These are phyloP conservation scores for Urophycis tenuis DNA, from an alignment of 2,797 vertebrate species.

Conservation along the genomic window DNA sequence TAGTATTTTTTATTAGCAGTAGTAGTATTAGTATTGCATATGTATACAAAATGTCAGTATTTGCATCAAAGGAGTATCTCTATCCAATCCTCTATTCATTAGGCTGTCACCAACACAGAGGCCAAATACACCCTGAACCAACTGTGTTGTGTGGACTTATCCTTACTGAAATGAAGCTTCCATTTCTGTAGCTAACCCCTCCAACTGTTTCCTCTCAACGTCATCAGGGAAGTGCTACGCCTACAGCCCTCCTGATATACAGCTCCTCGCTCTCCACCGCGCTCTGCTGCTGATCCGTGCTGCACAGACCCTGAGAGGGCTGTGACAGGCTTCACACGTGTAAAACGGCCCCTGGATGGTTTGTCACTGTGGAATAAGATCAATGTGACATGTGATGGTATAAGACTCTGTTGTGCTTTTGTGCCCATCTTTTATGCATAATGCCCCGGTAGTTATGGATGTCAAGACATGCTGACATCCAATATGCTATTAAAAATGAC, in stretches of 20 bases:
- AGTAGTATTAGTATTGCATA: no score
- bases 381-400: background rate
- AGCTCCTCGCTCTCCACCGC: no score
- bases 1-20: no score
- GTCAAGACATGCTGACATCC: slow-evolving; percentile 33
- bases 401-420: slow-evolving; percentile 7
- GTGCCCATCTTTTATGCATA: slow-evolving; percentile 24
- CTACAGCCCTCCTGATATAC: background rate
- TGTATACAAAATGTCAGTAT: background rate
- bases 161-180: background rate
- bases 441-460: slow-evolving; percentile 25
- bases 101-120: no score
- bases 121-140: background rate
- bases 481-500: slow-evolving; percentile 48
- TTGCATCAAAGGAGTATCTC: no score
- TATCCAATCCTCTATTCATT: no score
- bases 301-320: background rate
- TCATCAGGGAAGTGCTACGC: background rate
- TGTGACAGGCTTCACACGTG: slow-evolving; percentile 17
- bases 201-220: background rate
- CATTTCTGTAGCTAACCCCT: background rate
- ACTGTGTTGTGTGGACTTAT: background rate
- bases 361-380: slow-evolving; percentile 20
- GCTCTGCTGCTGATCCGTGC: background rate
- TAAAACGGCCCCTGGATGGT: slow-evolving; percentile 30